Evolutionary conservation across 92 coral and sea anemone species (phyloP).

Genomic region (Virgularia gustaviana): DNA sequence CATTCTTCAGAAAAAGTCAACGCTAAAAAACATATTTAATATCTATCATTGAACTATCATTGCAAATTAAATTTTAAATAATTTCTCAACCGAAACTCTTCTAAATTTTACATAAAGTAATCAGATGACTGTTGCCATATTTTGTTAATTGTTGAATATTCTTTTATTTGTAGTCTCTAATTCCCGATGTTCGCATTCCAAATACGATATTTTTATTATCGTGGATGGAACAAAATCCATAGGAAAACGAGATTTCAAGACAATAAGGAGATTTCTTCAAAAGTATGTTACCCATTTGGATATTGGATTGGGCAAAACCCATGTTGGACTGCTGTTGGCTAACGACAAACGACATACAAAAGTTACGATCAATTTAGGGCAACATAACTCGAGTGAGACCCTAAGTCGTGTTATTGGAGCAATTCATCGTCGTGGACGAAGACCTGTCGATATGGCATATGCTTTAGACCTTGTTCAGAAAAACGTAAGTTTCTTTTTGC

Average conservation of each 20-base stretch:
- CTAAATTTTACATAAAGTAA: no score
- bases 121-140: no score
- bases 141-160: no score
- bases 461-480: slow-evolving; percentile 29
- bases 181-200: slow-evolving; percentile 7
- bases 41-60: no score
- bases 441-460: slow-evolving; percentile 16
- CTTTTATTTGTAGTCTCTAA: neutral
- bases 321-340: slow-evolving; percentile 19
- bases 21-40: no score
- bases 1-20: no score
- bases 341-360: slow-evolving; percentile 1
- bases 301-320: slow-evolving; percentile 29
- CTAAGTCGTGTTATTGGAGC: slow-evolving; percentile 6
- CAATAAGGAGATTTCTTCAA: slow-evolving; percentile 1
- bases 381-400: slow-evolving; percentile 4
- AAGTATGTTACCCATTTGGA: slow-evolving; percentile 10
- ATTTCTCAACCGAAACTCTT: no score
- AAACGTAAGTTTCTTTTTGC: neutral
- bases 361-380: slow-evolving; percentile 29
- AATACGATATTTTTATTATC: slow-evolving; percentile 20
- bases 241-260: neutral
- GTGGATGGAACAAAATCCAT: slow-evolving; percentile 13
- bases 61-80: no score
- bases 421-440: slow-evolving; percentile 5